Conservation (phyloP, 2,888 invertebrate genomes). For the Sphaerophoria rueppellii region DNA sequence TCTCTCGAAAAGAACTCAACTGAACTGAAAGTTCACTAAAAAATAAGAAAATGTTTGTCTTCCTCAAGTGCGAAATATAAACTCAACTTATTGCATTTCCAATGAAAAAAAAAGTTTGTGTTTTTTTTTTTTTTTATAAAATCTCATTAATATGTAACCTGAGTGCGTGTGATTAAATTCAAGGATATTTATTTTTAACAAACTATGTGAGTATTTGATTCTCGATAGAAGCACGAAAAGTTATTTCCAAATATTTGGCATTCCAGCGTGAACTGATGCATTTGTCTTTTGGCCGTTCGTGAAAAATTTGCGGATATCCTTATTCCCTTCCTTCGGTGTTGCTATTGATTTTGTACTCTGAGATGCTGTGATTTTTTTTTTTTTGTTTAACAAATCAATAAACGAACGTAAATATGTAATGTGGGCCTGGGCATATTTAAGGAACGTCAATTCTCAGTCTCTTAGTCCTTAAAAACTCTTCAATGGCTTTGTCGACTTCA, state of each 20-base stretch:
- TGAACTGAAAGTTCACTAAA: background rate
- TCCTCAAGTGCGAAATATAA: constrained; percentile 20
- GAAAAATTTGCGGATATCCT: background rate
- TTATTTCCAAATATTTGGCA: background rate
- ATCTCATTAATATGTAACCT: background rate
- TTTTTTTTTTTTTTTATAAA: background rate
- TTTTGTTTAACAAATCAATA: background rate
- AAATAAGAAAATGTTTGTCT: too few relatives aligned
- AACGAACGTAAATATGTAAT: background rate
- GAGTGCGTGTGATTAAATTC: constrained; percentile 1
- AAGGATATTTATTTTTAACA: background rate
- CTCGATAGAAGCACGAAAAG: background rate
- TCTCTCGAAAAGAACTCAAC: background rate
- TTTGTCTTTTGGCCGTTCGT: background rate
- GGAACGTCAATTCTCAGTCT: background rate
- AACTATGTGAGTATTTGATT: background rate
- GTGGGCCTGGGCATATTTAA: background rate
- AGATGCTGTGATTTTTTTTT: background rate
- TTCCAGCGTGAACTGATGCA: background rate
- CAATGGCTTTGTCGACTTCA: background rate
- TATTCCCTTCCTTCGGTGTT: constrained; percentile 2
- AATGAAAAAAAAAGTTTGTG: background rate
- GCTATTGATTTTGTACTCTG: constrained; percentile 18
- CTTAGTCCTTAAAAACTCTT: too few relatives aligned
- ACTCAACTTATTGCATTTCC: background rate